phyloP scores from a whole-genome alignment of 1,140 invertebrate species.

The Sycobia sp. region DNA sequence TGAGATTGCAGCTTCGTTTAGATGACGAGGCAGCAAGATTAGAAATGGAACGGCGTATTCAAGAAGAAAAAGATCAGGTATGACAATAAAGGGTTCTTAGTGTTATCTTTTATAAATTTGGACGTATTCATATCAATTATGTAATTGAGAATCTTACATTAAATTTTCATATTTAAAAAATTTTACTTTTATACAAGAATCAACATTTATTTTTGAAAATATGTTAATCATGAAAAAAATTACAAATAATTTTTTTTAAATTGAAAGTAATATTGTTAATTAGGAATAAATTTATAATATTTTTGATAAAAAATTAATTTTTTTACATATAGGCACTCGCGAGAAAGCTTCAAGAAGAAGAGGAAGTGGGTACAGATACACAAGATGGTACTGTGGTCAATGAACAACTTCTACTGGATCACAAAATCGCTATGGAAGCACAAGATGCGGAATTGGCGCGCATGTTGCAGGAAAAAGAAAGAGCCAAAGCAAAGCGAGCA shows the following conservation, averaged over 20 bases:
- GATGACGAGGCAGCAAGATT: constrained; percentile 58
- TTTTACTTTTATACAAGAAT: too few relatives aligned
- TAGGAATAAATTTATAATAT: too few relatives aligned
- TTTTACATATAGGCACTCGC: constrained; percentile 70
- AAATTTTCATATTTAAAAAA: too few relatives aligned
- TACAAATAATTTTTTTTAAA: too few relatives aligned
- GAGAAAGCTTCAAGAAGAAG: constrained; percentile 69
- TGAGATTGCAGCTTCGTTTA: constrained; percentile 55
- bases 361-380: constrained; percentile 50
- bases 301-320: too few relatives aligned
- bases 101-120: too few relatives aligned
- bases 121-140: too few relatives aligned
- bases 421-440: constrained; percentile 83
- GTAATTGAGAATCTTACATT: too few relatives aligned
- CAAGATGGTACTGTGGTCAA: constrained; percentile 66
- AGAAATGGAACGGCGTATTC: constrained; percentile 55
- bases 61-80: constrained; percentile 70
- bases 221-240: neutral
- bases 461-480: constrained; percentile 86
- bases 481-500: constrained; percentile 70
- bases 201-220: neutral
- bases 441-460: constrained; percentile 89
- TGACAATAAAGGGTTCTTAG: too few relatives aligned
- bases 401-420: constrained; percentile 70
- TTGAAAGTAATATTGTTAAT: too few relatives aligned